These are phyloP conservation scores for Monomorium pharaonis DNA, from an alignment of 1,140 invertebrate species.

Conservation along the genomic window DNA sequence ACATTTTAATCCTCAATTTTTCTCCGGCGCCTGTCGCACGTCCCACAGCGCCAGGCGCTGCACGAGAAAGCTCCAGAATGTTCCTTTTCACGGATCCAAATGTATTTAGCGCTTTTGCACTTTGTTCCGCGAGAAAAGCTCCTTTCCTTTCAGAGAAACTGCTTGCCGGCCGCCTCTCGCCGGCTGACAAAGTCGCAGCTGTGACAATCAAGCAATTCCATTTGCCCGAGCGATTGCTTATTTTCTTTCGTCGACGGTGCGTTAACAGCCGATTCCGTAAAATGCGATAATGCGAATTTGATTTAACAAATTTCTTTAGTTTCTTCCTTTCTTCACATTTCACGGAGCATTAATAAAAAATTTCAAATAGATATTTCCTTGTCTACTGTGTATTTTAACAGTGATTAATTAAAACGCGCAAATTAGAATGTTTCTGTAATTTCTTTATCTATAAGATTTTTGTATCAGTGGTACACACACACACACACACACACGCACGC, in stretches of 20 bases:
- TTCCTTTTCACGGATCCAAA: slow-evolving; percentile 61
- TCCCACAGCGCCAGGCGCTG: slow-evolving; percentile 9
- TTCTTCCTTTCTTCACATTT: background rate
- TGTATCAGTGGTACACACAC: no score
- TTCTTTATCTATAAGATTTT: background rate
- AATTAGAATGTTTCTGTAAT: background rate
- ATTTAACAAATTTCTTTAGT: slow-evolving; percentile 28
- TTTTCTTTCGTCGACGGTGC: slow-evolving; percentile 57
- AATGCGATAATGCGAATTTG: slow-evolving; percentile 52
- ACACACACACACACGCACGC: no score
- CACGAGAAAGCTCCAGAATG: slow-evolving; percentile 55
- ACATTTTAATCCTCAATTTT: slow-evolving; percentile 62
- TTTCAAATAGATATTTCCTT: background rate
- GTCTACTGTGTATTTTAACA: background rate
- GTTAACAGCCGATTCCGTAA: slow-evolving; percentile 55
- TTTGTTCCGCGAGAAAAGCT: slow-evolving; percentile 62
- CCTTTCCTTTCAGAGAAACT: slow-evolving; percentile 58
- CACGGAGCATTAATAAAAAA: slow-evolving; percentile 4
- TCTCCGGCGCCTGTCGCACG: slow-evolving; percentile 14
- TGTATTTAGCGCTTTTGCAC: slow-evolving; percentile 64
- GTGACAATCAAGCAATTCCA: slow-evolving; percentile 65
- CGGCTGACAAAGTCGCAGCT: slow-evolving; percentile 52
- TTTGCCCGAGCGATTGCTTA: slow-evolving; percentile 67
- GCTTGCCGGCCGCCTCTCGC: slow-evolving; percentile 48
- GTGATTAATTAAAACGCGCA: background rate